Conservation (phyloP, 2,797 vertebrate species). For the Erethizon dorsatum region DNA sequence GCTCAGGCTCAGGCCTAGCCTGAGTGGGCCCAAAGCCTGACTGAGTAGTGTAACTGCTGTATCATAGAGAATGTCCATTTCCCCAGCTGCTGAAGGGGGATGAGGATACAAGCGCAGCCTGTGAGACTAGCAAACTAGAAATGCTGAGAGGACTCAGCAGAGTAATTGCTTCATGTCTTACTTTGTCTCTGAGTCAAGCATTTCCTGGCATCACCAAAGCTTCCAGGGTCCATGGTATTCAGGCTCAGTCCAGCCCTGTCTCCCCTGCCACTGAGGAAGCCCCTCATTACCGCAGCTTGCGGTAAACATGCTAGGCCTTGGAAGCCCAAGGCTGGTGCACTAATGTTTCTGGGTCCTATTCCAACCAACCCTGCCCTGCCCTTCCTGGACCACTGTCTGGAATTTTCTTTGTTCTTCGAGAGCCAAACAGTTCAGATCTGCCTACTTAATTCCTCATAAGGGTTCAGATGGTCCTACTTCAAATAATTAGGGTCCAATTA, state of each 20-base stretch:
- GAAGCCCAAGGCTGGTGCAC: accelerated
- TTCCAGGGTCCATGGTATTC: not conserved
- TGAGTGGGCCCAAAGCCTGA: not conserved
- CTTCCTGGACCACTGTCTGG: accelerated
- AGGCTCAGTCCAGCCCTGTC: not conserved
- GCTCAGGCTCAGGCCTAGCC: not conserved
- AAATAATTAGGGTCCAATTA: not conserved
- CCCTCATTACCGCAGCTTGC: not conserved
- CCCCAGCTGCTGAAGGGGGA: not conserved
- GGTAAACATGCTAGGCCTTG: not conserved
- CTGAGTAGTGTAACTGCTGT: not conserved
- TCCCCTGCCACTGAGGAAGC: not conserved
- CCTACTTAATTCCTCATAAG: not conserved
- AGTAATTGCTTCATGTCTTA: not conserved
- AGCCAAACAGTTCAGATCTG: not conserved
- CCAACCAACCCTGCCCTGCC: not conserved
- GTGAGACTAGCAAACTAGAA: not conserved
- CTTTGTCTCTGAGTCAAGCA: not conserved
- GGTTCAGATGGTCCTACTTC: not conserved
- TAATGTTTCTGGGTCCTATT: not conserved
- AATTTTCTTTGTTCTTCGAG: not conserved
- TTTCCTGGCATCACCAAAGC: not conserved
- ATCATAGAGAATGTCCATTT: not conserved
- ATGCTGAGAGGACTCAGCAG: not conserved
- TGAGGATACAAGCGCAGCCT: not conserved